Conservation (phyloP, 2,888 invertebrate species). For the Lumbricus terrestris region DNA sequence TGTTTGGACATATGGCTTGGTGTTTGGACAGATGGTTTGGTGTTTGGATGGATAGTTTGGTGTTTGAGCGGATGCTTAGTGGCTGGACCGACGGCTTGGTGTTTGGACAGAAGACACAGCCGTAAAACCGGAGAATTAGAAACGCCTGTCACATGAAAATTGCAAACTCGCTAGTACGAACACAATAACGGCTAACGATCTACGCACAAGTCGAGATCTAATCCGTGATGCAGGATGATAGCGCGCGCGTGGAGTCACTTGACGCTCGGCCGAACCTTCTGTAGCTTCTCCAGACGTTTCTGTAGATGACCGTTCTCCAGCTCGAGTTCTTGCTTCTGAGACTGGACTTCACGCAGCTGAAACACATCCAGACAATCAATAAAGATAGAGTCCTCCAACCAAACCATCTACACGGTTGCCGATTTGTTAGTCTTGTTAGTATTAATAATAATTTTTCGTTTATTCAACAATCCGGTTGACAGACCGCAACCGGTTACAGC, state of each 20-base stretch:
- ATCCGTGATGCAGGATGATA: background rate
- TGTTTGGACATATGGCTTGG: too few species aligned
- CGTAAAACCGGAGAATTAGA: background rate
- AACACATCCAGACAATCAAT: background rate
- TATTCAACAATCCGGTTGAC: too few species aligned
- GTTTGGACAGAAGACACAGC: background rate
- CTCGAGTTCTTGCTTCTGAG: conserved; percentile 88
- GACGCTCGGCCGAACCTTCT: conserved; percentile 20
- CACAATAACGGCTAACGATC: conserved; percentile 3
- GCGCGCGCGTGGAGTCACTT: background rate
- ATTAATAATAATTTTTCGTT: too few species aligned
- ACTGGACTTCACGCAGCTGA: conserved; percentile 88
- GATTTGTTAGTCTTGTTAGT: too few species aligned
- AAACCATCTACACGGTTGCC: background rate
- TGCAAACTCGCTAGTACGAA: background rate
- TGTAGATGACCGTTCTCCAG: conserved; percentile 93
- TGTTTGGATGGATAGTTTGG: too few species aligned
- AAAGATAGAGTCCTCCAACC: background rate
- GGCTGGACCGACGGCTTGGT: too few species aligned
- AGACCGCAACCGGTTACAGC: too few species aligned
- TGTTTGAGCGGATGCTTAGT: too few species aligned
- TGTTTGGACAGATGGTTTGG: too few species aligned
- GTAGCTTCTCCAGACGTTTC: conserved; percentile 84
- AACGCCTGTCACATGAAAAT: background rate
- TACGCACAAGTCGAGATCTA: background rate